phyloP scores from a whole-genome alignment of 2,113 vertebrate species.

The Serilophus lunatus region DNA sequence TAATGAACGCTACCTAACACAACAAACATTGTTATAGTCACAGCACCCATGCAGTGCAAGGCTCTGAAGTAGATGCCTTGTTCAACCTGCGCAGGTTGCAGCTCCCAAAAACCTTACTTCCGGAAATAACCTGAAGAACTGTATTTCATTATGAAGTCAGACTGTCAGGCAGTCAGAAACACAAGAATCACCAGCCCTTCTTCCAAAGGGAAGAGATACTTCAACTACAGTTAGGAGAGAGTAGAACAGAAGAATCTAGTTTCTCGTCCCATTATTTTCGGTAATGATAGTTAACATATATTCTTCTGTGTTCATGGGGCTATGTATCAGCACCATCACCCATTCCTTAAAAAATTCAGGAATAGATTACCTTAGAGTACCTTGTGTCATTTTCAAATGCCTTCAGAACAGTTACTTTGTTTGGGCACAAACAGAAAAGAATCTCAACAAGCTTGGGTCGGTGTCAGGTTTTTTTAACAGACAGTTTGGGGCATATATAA shows the following conservation, averaged over 20 bases:
- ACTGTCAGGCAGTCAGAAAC: not conserved
- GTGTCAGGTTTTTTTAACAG: not conserved
- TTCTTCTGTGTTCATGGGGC: not conserved
- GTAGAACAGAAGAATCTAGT: not conserved
- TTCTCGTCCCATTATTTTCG: not conserved
- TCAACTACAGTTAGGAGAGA: not conserved
- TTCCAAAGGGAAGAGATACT: not conserved
- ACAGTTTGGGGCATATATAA: not conserved
- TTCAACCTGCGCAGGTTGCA: not conserved
- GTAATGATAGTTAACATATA: not conserved
- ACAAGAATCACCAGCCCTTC: not conserved
- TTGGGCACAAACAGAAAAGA: not conserved
- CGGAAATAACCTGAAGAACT: not conserved
- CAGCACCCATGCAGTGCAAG: not conserved
- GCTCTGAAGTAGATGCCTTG: not conserved
- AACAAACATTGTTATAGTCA: not conserved
- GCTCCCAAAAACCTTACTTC: accelerated
- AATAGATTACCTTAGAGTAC: not conserved
- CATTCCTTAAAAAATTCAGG: not conserved
- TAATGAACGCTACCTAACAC: not conserved
- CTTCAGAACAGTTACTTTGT: not conserved
- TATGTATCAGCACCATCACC: not conserved
- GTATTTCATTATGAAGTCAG: not conserved
- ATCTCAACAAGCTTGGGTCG: not conserved
- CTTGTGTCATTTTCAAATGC: not conserved